A percentile compares a stretch with the other conserved stretches of the same genome.
These are phyloP conservation scores for Leucoptera coffeella DNA, from an alignment of 2,888 invertebrate genomes.

Conservation along the genomic window DNA sequence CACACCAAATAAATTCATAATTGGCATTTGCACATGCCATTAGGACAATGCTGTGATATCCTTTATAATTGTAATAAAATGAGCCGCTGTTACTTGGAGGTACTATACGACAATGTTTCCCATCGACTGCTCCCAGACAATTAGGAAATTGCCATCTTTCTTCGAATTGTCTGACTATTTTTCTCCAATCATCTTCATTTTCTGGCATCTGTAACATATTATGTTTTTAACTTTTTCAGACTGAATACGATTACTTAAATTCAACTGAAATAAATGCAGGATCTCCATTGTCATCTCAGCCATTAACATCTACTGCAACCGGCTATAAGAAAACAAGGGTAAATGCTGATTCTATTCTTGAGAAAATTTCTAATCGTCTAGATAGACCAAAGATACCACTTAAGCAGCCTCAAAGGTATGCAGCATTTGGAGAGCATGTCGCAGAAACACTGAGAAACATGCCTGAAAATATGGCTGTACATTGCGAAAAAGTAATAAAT, in stretches of 20 bases:
- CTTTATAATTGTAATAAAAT: constrained; percentile 1
- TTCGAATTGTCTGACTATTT: too few relatives aligned
- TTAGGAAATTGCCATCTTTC: constrained; percentile 3
- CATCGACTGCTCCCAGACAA: constrained; percentile 1
- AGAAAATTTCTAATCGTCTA: neutral
- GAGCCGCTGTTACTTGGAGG: neutral
- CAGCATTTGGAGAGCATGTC: constrained; percentile 3
- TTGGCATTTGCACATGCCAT: too few relatives aligned
- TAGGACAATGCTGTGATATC: neutral
- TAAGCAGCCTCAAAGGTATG: constrained; percentile 3
- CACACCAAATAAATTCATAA: too few relatives aligned
- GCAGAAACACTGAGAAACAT: constrained; percentile 6
- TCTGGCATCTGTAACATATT: too few relatives aligned
- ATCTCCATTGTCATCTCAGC: neutral
- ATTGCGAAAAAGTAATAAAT: constrained; percentile 7
- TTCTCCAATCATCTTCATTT: too few relatives aligned
- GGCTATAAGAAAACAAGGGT: neutral
- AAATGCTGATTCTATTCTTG: neutral
- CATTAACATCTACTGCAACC: neutral
- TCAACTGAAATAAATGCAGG: neutral
- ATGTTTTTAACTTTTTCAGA: neutral
- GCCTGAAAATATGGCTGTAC: constrained; percentile 5
- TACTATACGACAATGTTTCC: constrained; percentile 1
- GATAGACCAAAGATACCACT: constrained; percentile 1
- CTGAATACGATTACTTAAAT: neutral